These are phyloP conservation scores for Diglossa cyanea DNA, from an alignment of 2,797 vertebrate genomes.

Conservation along the genomic window DNA sequence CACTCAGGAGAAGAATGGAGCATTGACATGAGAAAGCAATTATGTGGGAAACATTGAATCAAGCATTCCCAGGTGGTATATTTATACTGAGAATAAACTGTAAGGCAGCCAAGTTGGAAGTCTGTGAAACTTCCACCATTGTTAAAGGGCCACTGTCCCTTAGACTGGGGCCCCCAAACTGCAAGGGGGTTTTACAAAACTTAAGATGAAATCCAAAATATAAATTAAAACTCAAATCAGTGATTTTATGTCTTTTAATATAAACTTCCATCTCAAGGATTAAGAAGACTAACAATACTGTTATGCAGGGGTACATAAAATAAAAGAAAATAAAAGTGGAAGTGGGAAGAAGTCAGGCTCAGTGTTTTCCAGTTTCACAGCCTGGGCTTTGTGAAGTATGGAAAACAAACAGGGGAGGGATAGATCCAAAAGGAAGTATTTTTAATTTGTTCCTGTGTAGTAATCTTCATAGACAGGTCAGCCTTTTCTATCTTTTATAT, in stretches of 20 bases:
- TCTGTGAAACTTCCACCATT: slow-evolving; percentile 47
- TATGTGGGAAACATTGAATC: slow-evolving; percentile 57
- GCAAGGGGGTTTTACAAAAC: background rate
- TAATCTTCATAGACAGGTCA: background rate
- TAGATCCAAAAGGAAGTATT: background rate
- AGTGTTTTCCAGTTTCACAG: background rate
- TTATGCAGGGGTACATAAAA: background rate
- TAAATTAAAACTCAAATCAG: background rate
- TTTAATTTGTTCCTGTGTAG: background rate
- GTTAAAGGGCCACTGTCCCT: slow-evolving; percentile 46
- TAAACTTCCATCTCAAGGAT: background rate
- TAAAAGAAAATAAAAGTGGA: background rate
- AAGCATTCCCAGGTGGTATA: slow-evolving; percentile 66
- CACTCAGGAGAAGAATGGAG: slow-evolving; percentile 10
- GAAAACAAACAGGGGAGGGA: background rate
- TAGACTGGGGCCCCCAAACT: background rate
- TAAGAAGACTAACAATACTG: background rate
- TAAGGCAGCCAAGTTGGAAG: slow-evolving; percentile 54
- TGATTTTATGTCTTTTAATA: background rate
- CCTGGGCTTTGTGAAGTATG: background rate
- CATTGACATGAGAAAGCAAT: slow-evolving; percentile 66
- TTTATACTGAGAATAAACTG: slow-evolving; percentile 59
- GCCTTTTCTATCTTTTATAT: background rate
- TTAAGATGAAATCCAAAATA: background rate
- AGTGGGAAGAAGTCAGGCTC: background rate